Evolutionary conservation across 2,888 invertebrate species (phyloP).

Genomic region (Phyto melanocephala): DNA sequence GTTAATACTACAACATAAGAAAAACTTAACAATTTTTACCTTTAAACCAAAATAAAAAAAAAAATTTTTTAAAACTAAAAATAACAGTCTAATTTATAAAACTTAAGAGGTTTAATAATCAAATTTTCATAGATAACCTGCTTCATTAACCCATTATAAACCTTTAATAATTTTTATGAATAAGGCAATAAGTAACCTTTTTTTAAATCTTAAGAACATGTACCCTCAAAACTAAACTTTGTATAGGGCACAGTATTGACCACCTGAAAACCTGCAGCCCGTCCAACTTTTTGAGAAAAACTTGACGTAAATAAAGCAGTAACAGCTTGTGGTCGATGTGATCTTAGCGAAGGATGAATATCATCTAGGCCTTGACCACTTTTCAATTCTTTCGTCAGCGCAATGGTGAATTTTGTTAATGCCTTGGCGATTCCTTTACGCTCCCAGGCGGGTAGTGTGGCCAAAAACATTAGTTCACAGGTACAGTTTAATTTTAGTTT

Average conservation of each 20-base stretch:
- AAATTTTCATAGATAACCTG: too few species aligned
- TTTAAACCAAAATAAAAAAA: too few species aligned
- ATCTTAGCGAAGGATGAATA: slow-evolving; percentile 68
- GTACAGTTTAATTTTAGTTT: slow-evolving; percentile 82
- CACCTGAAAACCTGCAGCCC: slow-evolving; percentile 80
- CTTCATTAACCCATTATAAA: too few species aligned
- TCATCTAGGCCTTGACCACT: slow-evolving; percentile 79
- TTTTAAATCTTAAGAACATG: too few species aligned
- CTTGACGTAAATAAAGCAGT: slow-evolving; percentile 82
- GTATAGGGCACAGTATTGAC: slow-evolving; percentile 80
- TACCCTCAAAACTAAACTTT: slow-evolving; percentile 81
- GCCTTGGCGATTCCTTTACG: slow-evolving; percentile 80
- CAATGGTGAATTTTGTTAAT: slow-evolving; percentile 81
- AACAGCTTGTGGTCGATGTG: slow-evolving; percentile 76
- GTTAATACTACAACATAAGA: too few species aligned
- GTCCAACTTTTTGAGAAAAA: slow-evolving; percentile 82
- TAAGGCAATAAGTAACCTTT: too few species aligned
- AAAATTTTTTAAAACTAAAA: too few species aligned
- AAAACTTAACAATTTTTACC: too few species aligned
- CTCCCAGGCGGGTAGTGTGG: slow-evolving; percentile 80
- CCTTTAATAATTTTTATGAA: too few species aligned
- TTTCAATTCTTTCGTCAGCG: slow-evolving; percentile 79
- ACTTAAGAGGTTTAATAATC: too few species aligned
- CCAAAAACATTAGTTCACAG: slow-evolving; percentile 85
- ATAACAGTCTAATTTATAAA: too few species aligned